phyloP scores from a whole-genome alignment of 1,140 invertebrate genomes.

The Papilio aristodemus region DNA sequence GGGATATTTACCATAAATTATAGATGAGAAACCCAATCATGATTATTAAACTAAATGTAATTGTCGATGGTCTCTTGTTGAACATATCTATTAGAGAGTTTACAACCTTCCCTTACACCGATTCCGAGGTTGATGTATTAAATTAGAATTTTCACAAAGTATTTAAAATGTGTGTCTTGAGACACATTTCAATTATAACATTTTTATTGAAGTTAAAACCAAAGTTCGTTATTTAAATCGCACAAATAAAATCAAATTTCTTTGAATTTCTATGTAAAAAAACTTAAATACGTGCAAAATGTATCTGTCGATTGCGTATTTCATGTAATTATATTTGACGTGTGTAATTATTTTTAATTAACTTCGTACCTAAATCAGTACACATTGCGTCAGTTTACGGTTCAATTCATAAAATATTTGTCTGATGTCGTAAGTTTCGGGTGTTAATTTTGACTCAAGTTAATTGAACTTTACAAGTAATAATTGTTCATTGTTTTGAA shows the following conservation, averaged over 20 bases:
- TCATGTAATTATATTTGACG: too few relatives aligned
- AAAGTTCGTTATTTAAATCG: not conserved
- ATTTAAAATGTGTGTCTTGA: not conserved
- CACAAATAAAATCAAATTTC: too few relatives aligned
- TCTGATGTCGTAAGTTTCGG: not conserved
- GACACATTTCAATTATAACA: not conserved
- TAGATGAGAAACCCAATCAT: not conserved
- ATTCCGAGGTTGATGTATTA: too few relatives aligned
- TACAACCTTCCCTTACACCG: too few relatives aligned
- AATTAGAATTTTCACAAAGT: not conserved
- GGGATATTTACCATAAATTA: conserved; percentile 67
- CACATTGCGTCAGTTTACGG: not conserved
- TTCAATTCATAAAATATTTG: not conserved
- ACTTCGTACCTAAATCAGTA: not conserved
- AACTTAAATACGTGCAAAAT: not conserved
- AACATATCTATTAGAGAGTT: too few relatives aligned
- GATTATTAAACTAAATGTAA: too few relatives aligned
- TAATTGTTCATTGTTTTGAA: not conserved
- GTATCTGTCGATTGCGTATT: conserved; percentile 14
- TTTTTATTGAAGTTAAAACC: not conserved
- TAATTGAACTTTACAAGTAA: not conserved
- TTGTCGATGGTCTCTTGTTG: too few relatives aligned
- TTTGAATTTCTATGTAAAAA: not conserved
- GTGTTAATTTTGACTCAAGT: not conserved
- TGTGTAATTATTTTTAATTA: conserved; percentile 27